Evolutionary conservation across 53 echinoderm and acorn worm species (phyloP).

Genomic region (Luidia sarsii): DNA sequence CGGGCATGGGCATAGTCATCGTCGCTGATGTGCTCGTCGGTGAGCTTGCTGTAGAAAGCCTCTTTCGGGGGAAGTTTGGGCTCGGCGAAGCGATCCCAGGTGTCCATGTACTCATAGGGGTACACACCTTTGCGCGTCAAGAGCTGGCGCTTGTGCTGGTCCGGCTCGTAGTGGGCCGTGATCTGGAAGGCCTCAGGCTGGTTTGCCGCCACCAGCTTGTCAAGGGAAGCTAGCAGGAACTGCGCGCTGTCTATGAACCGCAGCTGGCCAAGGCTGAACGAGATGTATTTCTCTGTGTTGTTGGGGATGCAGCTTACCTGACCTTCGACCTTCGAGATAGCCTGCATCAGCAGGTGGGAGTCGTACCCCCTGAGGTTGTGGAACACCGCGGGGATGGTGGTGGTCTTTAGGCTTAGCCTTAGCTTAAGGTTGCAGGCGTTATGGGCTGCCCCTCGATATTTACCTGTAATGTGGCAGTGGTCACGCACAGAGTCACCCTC

Average conservation of each 20-base stretch:
- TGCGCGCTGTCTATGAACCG: slow-evolving; percentile 53
- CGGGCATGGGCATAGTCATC: slow-evolving; percentile 47
- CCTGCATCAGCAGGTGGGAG: slow-evolving; percentile 51
- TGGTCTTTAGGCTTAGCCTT: slow-evolving; percentile 27
- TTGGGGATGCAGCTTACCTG: slow-evolving; percentile 49
- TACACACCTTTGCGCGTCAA: slow-evolving; percentile 55
- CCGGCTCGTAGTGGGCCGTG: background rate
- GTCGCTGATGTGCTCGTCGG: slow-evolving; percentile 24
- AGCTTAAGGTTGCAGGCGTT: slow-evolving; percentile 49
- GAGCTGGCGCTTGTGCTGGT: slow-evolving; percentile 17
- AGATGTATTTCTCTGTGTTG: slow-evolving; percentile 56
- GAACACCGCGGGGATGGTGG: slow-evolving; percentile 36
- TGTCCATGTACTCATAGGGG: slow-evolving; percentile 64
- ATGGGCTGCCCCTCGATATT: slow-evolving; percentile 53
- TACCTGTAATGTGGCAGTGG: slow-evolving; percentile 47
- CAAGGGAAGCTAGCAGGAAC: slow-evolving; percentile 45
- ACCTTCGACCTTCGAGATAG: slow-evolving; percentile 30
- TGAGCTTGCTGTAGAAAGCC: slow-evolving; percentile 43
- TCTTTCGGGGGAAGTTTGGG: slow-evolving; percentile 17
- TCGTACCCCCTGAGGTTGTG: slow-evolving; percentile 58
- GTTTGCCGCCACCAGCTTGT: slow-evolving; percentile 35
- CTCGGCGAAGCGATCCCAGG: slow-evolving; percentile 34
- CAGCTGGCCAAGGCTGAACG: slow-evolving; percentile 47
- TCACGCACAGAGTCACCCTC: slow-evolving; percentile 25
- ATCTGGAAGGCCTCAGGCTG: slow-evolving; percentile 15